phyloP scores from a whole-genome alignment of 2,888 invertebrate genomes.

The Malthinus seriepunctatus region DNA sequence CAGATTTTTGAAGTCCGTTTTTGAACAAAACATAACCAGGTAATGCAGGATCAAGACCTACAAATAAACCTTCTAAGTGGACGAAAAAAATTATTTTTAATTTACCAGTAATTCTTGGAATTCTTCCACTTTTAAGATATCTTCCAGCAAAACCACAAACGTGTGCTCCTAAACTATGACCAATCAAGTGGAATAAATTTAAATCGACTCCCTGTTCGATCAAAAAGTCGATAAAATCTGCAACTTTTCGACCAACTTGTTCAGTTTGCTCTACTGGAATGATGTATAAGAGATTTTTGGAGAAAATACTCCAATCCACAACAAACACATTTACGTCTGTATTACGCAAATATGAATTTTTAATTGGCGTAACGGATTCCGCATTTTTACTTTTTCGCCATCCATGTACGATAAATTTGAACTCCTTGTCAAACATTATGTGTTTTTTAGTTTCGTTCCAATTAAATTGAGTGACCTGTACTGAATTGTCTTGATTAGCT shows the following conservation, averaged over 20 bases:
- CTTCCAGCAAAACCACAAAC: constrained; percentile 54
- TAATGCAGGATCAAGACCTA: constrained; percentile 66
- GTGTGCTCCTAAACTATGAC: constrained; percentile 65
- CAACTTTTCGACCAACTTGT: constrained; percentile 58
- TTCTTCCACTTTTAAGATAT: constrained; percentile 26
- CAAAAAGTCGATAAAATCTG: constrained; percentile 54
- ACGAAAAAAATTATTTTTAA: no score
- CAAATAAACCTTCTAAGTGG: constrained; percentile 6
- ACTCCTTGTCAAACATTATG: constrained; percentile 28
- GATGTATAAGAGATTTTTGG: constrained; percentile 43
- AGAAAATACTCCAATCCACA: constrained; percentile 43
- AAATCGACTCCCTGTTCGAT: constrained; percentile 46
- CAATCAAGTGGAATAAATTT: constrained; percentile 58
- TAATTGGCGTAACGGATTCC: constrained; percentile 55
- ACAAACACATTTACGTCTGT: constrained; percentile 58
- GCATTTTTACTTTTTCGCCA: constrained; percentile 56
- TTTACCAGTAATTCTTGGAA: constrained; percentile 42
- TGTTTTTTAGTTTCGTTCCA: no score
- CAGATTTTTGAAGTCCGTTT: constrained; percentile 50
- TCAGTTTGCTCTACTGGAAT: constrained; percentile 49
- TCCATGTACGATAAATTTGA: constrained; percentile 59
- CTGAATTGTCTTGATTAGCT: no score
- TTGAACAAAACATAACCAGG: constrained; percentile 66
- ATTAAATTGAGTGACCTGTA: no score
- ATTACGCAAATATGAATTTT: constrained; percentile 53